phyloP scores from a whole-genome alignment of 2,797 vertebrate genomes.

The Gephyroberyx darwinii region DNA sequence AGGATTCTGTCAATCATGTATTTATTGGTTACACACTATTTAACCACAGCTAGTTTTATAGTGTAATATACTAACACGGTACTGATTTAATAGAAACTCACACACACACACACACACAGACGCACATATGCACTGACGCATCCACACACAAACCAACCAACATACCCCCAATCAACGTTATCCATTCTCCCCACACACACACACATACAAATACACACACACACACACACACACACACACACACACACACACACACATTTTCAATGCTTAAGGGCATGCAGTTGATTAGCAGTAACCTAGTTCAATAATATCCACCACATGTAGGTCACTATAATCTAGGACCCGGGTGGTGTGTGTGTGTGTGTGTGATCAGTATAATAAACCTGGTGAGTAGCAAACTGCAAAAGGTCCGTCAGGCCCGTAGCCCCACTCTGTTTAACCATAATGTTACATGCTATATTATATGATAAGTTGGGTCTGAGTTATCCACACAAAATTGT shows the following conservation, averaged over 20 bases:
- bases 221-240: slow-evolving; percentile 42
- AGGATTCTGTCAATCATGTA: neutral
- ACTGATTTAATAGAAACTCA: neutral
- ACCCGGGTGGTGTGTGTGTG: slow-evolving; percentile 38
- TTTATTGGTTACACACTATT: slow-evolving; percentile 16
- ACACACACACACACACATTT: slow-evolving; percentile 11
- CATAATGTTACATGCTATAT: neutral
- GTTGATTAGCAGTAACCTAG: slow-evolving; percentile 78
- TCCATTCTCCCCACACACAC: slow-evolving; percentile 40
- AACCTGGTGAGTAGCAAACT: slow-evolving; percentile 34
- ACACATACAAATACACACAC: slow-evolving; percentile 21
- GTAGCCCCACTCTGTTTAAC: neutral
- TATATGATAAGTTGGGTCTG: neutral
- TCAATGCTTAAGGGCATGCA: slow-evolving; percentile 63
- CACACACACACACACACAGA: neutral
- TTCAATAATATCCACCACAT: slow-evolving; percentile 77
- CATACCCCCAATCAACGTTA: slow-evolving; percentile 59
- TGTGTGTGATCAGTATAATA: slow-evolving; percentile 28
- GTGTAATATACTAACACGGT: neutral
- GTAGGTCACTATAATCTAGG: slow-evolving; percentile 79
- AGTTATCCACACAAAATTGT: neutral
- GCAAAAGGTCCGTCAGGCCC: slow-evolving; percentile 26
- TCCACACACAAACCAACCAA: slow-evolving; percentile 42
- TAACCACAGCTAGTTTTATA: slow-evolving; percentile 18
- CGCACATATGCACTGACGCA: slow-evolving; percentile 27